Evolutionary conservation across 53 echinoderm and acorn worm genomes (phyloP), one percentile per base, ranked within the genome.

Genomic region (Arbacia lixula): DNA sequence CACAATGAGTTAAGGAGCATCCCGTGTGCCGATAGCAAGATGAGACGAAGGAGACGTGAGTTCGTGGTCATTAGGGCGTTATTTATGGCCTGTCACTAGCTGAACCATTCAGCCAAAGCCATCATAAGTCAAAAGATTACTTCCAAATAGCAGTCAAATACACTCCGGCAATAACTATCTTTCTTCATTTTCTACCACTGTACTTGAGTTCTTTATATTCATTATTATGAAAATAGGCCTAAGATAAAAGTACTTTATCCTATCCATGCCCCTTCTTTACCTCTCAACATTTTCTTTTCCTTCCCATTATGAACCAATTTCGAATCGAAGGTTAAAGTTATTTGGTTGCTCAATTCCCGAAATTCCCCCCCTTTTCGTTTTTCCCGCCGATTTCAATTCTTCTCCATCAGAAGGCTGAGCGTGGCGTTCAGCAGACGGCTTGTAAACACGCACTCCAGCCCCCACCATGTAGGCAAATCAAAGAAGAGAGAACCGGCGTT

Each of bases 71-170:
- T 77, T 77, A 77, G 38, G 26, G 4, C 26, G 58, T 77, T 56
- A 77, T 77, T 77, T 77, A 77, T 77, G 77, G 58, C 11, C 58
- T 38, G 77, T 77, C 77, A 54, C 33, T 31, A 11, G 21, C 5
- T 56, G 58, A 5, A 29, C 77, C 77, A 77, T 77, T 77, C 60
- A 34, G 33, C 31, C 58, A 55, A 46, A 56, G 36, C 36, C 56
- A 46, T 46, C 77, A 77, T 77, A 77, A 77, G 77, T 77, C 58
- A 77, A 36, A 56, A 77, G 77, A 77, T 77, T 77, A 77, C 58
- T 36, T 54, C 58, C 36, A n/a, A 77, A 77, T 77, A 73, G 53
- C 50, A 53, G 49, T 73, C 73, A 53, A 73, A 73, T 73, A 33
- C 73, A 51, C 33, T 17, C 31, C 19, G n/a, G 81, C 81, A 81